phyloP scores from a whole-genome alignment of 2,888 invertebrate species.

The Trichopria drosophilae region DNA sequence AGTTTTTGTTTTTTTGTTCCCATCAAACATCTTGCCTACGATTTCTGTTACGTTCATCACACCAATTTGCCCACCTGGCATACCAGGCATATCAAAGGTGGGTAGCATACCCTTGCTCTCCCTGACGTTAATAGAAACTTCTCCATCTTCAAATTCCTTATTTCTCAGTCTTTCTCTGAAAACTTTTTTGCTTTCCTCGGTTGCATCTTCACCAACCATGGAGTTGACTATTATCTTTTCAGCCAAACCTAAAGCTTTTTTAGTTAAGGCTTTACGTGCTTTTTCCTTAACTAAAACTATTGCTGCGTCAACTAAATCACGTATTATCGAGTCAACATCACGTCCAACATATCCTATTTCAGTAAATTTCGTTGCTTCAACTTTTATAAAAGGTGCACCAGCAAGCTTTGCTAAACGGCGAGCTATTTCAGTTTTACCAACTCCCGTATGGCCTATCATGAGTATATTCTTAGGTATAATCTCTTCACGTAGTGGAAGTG shows the following conservation, averaged over 20 bases:
- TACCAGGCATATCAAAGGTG: slow-evolving; percentile 10
- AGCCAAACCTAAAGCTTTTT: slow-evolving; percentile 17
- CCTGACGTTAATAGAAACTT: slow-evolving; percentile 15
- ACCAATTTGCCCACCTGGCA: slow-evolving; percentile 18
- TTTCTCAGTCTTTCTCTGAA: slow-evolving; percentile 12
- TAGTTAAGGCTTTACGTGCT: slow-evolving; percentile 15
- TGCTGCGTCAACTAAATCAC: slow-evolving; percentile 19
- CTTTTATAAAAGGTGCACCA: slow-evolving; percentile 18
- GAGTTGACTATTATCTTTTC: slow-evolving; percentile 15
- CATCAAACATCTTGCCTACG: slow-evolving; percentile 6
- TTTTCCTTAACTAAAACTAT: slow-evolving; percentile 14
- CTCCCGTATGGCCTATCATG: slow-evolving; percentile 23
- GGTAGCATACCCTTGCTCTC: slow-evolving; percentile 15
- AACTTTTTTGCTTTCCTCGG: slow-evolving; percentile 11
- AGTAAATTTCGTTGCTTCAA: slow-evolving; percentile 24
- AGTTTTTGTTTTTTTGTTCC: slow-evolving; percentile 17
- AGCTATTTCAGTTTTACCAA: slow-evolving; percentile 23
- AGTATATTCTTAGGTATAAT: slow-evolving; percentile 20
- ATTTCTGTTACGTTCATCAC: slow-evolving; percentile 4
- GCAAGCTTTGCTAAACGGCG: slow-evolving; percentile 16
- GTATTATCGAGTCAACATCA: slow-evolving; percentile 19
- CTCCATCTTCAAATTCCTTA: slow-evolving; percentile 12
- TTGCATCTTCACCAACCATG: slow-evolving; percentile 16
- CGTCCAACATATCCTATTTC: slow-evolving; percentile 23
- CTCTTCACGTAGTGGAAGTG: slow-evolving; percentile 13